Base-by-base conservation (phyloP, 2,888 invertebrate species). In the Tribolium freemani region DNA sequence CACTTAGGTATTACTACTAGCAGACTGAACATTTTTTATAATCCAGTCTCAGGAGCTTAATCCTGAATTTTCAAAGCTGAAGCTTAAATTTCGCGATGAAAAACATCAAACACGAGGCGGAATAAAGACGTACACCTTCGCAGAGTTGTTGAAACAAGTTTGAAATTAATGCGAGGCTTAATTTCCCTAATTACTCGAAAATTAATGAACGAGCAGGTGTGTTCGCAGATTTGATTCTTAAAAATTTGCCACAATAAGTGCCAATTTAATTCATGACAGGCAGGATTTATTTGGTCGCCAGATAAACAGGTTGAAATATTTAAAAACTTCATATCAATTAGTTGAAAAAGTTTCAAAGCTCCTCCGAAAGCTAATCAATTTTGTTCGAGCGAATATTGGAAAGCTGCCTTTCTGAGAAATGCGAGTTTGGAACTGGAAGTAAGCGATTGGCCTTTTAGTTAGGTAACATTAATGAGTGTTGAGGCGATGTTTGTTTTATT, bases 241-340 rank as follows among this genome's bases (percentile, higher is more conserved):
- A 50, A 68, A 44, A 21, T 54, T 21, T 38, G n/a, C 38, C 38
- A 38, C 38, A 38, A 38, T 38, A 38, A 38, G 51, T 51, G 45
- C 53, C 50, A 69, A 60, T 61, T 69, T 54, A 50, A 31, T 21
- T 26, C 11, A 64, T 26, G 45, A 50, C 51, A 67, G 11, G n/a
- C 5, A 1, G 16, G 63, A 70, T 70, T 63, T 58, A 54, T 60
- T 54, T 20, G 8, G 13, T 53, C 44, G n/a, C 2, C 26, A 63
- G 70, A 70, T 70, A 70, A 70, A 71, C 64, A 71, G 46, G 71
- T 72, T 72, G 70, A 76, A 73, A 76, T 75, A 75, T 75, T 76
- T 75, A 70, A 75, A 75, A 76, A 75, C 72, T 75, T 76, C 70
- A 75, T 76, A 76, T 76, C 76, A 76, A 76, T 76, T 76, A 76